A percentile compares a stretch with the other conserved stretches of the same genome.
Evolutionary conservation across 2,797 vertebrate species (phyloP).

Genomic region (Gobionotothen gibberifrons): DNA sequence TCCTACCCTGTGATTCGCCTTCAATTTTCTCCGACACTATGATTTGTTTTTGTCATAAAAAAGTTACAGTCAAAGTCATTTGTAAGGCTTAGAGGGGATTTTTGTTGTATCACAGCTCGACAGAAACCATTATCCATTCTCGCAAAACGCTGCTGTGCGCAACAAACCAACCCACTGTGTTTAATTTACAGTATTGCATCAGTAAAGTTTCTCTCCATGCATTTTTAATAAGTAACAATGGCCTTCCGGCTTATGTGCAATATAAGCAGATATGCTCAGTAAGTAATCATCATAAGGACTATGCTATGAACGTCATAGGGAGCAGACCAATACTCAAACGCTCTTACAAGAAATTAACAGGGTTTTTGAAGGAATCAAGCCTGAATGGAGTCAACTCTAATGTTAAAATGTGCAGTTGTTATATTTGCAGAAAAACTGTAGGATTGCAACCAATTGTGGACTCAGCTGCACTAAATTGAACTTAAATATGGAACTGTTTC

Average conservation of each 20-base stretch:
- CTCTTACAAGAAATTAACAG: not conserved
- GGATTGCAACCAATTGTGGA: not conserved
- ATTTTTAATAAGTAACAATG: slow-evolving; percentile 50
- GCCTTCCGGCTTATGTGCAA: slow-evolving; percentile 36
- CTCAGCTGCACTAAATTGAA: slow-evolving; percentile 22
- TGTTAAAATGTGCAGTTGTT: not conserved
- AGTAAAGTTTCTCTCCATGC: slow-evolving; percentile 34
- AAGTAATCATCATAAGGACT: slow-evolving; percentile 39
- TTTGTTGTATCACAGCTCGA: slow-evolving; percentile 31
- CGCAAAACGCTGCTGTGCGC: slow-evolving; percentile 10
- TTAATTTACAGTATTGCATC: slow-evolving; percentile 22
- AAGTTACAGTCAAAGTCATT: slow-evolving; percentile 19
- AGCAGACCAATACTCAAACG: not conserved
- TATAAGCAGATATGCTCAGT: slow-evolving; percentile 30
- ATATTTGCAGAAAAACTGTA: slow-evolving; percentile 10
- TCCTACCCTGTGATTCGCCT: slow-evolving; percentile 11
- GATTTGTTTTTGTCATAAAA: not conserved
- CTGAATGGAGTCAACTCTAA: not conserved
- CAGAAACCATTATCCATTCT: slow-evolving; percentile 30
- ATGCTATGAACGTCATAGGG: slow-evolving; percentile 5
- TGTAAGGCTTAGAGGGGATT: slow-evolving; percentile 30
- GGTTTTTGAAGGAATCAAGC: slow-evolving; percentile 16
- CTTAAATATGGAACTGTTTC: not conserved
- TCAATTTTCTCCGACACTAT: slow-evolving; percentile 18
- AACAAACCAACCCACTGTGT: not conserved